Percentiles rank a stretch among this genome's conserved stretches.
phyloP scores from a whole-genome alignment of 1,140 invertebrate species.

The Drosophila gunungcola region DNA sequence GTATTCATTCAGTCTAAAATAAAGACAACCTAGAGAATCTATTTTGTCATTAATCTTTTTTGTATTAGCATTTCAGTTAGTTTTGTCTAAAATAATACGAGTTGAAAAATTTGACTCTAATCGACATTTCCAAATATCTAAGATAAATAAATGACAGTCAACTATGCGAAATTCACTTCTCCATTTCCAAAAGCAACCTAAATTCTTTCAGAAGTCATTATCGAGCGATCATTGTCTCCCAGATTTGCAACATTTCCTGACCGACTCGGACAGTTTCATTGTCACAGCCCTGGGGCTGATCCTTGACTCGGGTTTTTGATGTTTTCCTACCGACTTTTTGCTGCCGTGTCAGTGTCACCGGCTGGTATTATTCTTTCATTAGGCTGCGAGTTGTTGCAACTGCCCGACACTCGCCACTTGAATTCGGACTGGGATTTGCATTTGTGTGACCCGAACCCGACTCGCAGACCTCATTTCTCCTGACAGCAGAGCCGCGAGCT shows the following conservation, averaged over 20 bases:
- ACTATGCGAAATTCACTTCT: conserved; percentile 6
- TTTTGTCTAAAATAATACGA: neutral
- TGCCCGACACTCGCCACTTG: conserved; percentile 28
- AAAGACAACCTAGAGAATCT: no score
- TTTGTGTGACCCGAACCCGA: conserved; percentile 14
- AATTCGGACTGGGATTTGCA: conserved; percentile 41
- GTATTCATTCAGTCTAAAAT: no score
- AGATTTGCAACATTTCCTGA: neutral
- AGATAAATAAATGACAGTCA: conserved; percentile 5
- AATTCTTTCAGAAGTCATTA: conserved; percentile 13
- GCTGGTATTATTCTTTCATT: conserved; percentile 78
- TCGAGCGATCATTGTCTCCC: neutral
- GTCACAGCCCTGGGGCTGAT: conserved; percentile 40
- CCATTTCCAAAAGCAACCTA: conserved; percentile 7
- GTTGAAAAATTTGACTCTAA: neutral
- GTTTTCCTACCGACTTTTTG: conserved; percentile 26
- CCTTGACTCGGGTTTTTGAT: conserved; percentile 36
- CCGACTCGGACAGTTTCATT: conserved; percentile 17
- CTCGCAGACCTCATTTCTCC: conserved; percentile 45
- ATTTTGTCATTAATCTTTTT: no score
- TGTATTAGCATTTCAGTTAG: no score
- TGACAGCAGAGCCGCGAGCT: conserved; percentile 72
- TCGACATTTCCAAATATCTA: neutral
- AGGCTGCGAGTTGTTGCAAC: conserved; percentile 55
- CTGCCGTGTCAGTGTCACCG: conserved; percentile 68